Conservation (phyloP, 2,888 invertebrate genomes). For the Chrysotoxum bicinctum region DNA sequence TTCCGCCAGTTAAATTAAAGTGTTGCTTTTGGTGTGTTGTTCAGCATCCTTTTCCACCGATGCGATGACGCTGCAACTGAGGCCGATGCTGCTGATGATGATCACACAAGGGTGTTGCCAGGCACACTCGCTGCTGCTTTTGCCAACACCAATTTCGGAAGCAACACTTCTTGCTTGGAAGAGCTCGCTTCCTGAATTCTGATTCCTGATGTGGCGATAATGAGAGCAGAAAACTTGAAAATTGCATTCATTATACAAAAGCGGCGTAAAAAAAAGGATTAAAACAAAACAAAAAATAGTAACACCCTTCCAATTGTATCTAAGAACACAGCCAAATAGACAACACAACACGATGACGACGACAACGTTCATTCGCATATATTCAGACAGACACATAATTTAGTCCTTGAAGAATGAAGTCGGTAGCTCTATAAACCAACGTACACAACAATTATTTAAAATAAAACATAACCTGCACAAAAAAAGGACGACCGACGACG, state of each 20-base stretch:
- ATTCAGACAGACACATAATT: conserved; percentile 70
- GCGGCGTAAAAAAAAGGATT: conserved; percentile 32
- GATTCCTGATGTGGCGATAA: conserved; percentile 75
- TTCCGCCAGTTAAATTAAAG: conserved; percentile 80
- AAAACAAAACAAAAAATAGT: conserved; percentile 6
- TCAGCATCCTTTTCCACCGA: not conserved
- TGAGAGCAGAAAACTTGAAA: conserved; percentile 77
- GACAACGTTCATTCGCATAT: conserved; percentile 50
- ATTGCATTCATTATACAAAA: conserved; percentile 79
- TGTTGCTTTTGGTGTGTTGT: conserved; percentile 67
- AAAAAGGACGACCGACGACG: conserved; percentile 43
- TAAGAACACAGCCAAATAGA: conserved; percentile 29
- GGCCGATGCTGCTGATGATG: not conserved
- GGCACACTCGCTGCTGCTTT: conserved; percentile 15
- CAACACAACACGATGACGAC: conserved; percentile 40
- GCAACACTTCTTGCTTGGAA: conserved; percentile 59
- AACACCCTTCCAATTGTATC: conserved; percentile 30
- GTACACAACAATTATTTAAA: conserved; percentile 72
- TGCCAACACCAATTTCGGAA: conserved; percentile 52
- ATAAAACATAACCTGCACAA: conserved; percentile 67
- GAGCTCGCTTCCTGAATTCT: conserved; percentile 49
- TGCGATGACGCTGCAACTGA: not conserved
- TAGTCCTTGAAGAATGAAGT: conserved; percentile 69
- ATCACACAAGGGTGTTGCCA: conserved; percentile 51
- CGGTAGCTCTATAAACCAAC: conserved; percentile 58